These are phyloP conservation scores for Xenus cinereus DNA, from an alignment of 2,113 vertebrate species.

Conservation along the genomic window DNA sequence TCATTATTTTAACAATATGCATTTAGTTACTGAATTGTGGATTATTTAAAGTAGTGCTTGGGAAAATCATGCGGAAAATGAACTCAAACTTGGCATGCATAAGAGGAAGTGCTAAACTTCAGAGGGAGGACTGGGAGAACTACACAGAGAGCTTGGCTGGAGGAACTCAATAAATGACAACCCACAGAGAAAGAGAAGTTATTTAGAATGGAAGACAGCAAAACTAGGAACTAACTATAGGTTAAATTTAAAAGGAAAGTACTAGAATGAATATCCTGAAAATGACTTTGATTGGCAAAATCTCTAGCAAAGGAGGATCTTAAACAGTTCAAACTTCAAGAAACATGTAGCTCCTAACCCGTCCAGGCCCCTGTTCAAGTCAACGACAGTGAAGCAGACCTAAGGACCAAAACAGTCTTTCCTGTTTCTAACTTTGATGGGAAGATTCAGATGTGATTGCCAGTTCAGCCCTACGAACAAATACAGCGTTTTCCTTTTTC, in stretches of 20 bases:
- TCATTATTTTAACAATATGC: conserved; percentile 37
- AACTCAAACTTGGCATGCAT: conserved; percentile 29
- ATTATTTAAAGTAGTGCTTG: conserved; percentile 50
- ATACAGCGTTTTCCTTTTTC: background rate
- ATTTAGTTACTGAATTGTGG: conserved; percentile 21
- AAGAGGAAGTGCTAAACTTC: conserved; percentile 47
- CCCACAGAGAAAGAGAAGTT: background rate
- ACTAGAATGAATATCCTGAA: background rate
- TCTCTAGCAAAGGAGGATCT: background rate
- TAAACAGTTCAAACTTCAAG: background rate
- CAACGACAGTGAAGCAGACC: background rate
- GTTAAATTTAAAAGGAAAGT: background rate
- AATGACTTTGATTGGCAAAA: background rate
- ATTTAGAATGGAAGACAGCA: background rate
- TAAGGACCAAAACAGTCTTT: background rate
- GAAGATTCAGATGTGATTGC: background rate
- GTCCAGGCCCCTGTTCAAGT: background rate
- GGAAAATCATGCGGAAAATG: conserved; percentile 40
- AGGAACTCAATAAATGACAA: conserved; percentile 9
- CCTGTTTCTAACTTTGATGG: background rate
- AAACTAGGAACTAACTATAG: background rate
- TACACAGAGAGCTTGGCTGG: background rate
- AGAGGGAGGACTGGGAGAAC: conserved; percentile 8
- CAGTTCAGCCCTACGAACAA: background rate
- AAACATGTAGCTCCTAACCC: background rate